Conservation (phyloP, 2,113 vertebrate genomes). For the Irena cyanogastra region DNA sequence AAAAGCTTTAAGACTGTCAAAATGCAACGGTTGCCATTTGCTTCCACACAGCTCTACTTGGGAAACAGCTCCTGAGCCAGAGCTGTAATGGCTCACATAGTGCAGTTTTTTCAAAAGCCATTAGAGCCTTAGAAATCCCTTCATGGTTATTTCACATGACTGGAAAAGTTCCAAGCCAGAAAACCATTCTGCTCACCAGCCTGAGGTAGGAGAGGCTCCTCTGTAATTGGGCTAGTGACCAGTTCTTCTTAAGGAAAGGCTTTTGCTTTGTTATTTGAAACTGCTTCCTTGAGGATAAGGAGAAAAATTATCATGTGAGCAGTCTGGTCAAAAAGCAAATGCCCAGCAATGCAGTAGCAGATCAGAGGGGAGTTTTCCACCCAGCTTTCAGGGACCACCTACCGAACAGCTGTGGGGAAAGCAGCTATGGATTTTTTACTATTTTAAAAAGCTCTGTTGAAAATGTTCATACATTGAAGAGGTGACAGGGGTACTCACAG, state of each 20-base stretch:
- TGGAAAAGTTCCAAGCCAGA: not conserved
- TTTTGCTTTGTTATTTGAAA: not conserved
- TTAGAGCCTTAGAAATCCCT: not conserved
- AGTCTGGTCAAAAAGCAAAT: not conserved
- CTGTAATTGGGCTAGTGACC: not conserved
- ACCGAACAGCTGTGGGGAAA: not conserved
- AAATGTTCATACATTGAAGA: not conserved
- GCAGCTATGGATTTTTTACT: not conserved
- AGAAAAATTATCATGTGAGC: not conserved
- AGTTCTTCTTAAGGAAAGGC: not conserved
- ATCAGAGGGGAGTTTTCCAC: not conserved
- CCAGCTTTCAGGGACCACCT: not conserved
- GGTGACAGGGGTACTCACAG: not conserved
- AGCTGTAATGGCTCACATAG: not conserved
- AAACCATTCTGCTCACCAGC: not conserved
- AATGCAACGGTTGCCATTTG: not conserved
- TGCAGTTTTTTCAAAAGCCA: not conserved
- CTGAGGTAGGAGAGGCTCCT: slow-evolving; percentile 3
- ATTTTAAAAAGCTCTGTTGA: not conserved
- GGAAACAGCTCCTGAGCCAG: not conserved
- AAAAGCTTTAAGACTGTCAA: not conserved
- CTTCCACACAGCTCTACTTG: not conserved
- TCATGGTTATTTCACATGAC: not conserved
- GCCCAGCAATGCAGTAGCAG: not conserved
- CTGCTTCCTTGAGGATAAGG: not conserved